Conservation (phyloP, 1,140 invertebrate species). For the Drosophila arawakana region DNA sequence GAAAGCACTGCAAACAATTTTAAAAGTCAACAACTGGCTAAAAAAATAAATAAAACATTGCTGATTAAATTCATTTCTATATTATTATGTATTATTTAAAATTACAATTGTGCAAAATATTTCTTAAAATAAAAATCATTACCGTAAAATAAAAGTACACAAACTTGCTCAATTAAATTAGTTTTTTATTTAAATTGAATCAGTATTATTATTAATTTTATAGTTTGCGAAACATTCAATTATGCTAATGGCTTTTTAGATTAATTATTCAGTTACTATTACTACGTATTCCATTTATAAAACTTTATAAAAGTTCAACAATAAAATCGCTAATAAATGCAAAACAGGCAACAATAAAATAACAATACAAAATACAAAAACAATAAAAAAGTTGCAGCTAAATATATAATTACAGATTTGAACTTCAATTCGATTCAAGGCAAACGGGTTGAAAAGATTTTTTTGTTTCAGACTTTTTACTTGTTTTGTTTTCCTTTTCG, state of each 20-base stretch:
- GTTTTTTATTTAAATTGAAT: too few species aligned
- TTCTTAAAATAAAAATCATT: too few species aligned
- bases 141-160: too few species aligned
- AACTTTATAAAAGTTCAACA: constrained; percentile 32
- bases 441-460: constrained; percentile 68
- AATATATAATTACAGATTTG: constrained; percentile 68
- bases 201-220: too few species aligned
- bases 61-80: not conserved
- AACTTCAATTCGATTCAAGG: constrained; percentile 73
- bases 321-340: constrained; percentile 25
- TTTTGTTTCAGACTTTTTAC: constrained; percentile 33
- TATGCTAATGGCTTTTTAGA: not conserved
- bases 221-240: too few species aligned
- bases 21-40: not conserved
- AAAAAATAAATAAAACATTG: not conserved
- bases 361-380: not conserved
- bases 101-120: too few species aligned
- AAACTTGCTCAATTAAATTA: too few species aligned
- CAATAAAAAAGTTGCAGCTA: constrained; percentile 34
- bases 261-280: not conserved
- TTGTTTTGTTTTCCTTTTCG: constrained; percentile 30
- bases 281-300: not conserved
- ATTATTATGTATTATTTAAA: too few species aligned
- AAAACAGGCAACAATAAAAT: constrained; percentile 5
- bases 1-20: not conserved